These are phyloP conservation scores for Agrochola circellaris DNA, from an alignment of 2,888 invertebrate genomes.

Conservation along the genomic window DNA sequence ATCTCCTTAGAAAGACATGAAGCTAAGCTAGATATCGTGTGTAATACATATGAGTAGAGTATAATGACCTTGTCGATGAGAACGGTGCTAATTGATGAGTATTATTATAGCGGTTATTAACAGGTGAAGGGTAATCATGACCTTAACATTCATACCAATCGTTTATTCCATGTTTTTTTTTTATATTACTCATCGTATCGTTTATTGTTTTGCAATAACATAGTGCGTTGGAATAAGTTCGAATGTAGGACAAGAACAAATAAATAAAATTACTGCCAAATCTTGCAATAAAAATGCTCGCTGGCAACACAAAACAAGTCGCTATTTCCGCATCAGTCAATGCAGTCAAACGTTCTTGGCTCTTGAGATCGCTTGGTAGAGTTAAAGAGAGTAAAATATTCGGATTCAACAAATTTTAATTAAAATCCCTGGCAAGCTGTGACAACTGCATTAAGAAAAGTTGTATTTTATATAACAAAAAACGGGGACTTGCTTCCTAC, in stretches of 20 bases:
- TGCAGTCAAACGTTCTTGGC: slow-evolving; percentile 14
- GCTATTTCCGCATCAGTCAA: slow-evolving; percentile 24
- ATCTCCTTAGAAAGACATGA: slow-evolving; percentile 78
- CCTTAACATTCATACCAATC: slow-evolving; percentile 30
- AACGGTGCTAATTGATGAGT: slow-evolving; percentile 50
- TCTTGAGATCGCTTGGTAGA: neutral
- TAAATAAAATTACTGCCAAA: slow-evolving; percentile 50
- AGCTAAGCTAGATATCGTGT: slow-evolving; percentile 60
- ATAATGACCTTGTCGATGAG: slow-evolving; percentile 49
- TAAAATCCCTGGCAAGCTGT: neutral
- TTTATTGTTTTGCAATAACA: slow-evolving; percentile 37
- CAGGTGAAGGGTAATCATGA: slow-evolving; percentile 45
- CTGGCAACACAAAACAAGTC: slow-evolving; percentile 38
- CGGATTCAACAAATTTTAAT: neutral
- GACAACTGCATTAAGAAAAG: neutral
- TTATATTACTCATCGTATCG: neutral
- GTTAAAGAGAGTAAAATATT: neutral
- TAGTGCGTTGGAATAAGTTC: slow-evolving; percentile 9
- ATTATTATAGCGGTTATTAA: slow-evolving; percentile 32
- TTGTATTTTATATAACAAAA: slow-evolving; percentile 1
- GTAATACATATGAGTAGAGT: slow-evolving; percentile 34
- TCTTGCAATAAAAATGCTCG: slow-evolving; percentile 16
- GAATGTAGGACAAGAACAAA: slow-evolving; percentile 50
- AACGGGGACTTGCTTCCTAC: neutral
- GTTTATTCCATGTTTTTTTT: neutral